phyloP scores from a whole-genome alignment of 30 jellyfish, hydroid and myxozoan genomes.

The Morbakka virulenta region DNA sequence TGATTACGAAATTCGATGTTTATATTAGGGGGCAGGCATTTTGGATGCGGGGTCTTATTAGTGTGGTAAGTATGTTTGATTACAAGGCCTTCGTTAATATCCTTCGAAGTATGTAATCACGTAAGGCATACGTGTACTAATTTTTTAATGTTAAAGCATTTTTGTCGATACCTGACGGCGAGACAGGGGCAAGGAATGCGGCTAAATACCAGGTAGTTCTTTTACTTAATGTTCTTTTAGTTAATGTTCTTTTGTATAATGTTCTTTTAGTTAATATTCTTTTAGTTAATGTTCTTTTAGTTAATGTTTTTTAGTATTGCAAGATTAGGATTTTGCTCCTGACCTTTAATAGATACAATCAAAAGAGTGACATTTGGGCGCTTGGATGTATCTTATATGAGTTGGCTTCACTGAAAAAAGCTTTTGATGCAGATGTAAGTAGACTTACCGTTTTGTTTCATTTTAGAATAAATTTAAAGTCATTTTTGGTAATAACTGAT shows the following conservation, averaged over 20 bases:
- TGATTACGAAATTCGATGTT: too few relatives aligned
- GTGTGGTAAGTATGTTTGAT: too few relatives aligned
- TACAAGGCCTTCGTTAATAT: too few relatives aligned
- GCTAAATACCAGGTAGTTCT: not conserved
- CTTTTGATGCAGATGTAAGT: constrained; percentile 97
- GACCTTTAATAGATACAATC: constrained; percentile 61
- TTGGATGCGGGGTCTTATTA: too few relatives aligned
- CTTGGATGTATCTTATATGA: constrained; percentile 92
- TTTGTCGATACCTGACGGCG: too few relatives aligned
- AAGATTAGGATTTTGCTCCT: too few relatives aligned
- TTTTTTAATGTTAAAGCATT: too few relatives aligned
- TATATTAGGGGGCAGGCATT: too few relatives aligned
- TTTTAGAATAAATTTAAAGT: not conserved
- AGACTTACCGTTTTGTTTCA: not conserved
- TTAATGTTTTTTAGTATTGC: not conserved
- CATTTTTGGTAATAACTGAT: too few relatives aligned
- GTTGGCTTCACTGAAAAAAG: constrained; percentile 74
- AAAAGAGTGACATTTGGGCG: constrained; percentile 95
- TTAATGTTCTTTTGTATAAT: not conserved
- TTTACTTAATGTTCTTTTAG: not conserved
- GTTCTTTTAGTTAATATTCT: not conserved
- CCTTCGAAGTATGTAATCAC: too few relatives aligned
- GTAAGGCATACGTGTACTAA: too few relatives aligned
- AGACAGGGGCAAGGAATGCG: too few relatives aligned
- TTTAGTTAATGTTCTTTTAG: not conserved